phyloP scores from a whole-genome alignment of 1,140 invertebrate genomes.

The Microplitis demolitor region DNA sequence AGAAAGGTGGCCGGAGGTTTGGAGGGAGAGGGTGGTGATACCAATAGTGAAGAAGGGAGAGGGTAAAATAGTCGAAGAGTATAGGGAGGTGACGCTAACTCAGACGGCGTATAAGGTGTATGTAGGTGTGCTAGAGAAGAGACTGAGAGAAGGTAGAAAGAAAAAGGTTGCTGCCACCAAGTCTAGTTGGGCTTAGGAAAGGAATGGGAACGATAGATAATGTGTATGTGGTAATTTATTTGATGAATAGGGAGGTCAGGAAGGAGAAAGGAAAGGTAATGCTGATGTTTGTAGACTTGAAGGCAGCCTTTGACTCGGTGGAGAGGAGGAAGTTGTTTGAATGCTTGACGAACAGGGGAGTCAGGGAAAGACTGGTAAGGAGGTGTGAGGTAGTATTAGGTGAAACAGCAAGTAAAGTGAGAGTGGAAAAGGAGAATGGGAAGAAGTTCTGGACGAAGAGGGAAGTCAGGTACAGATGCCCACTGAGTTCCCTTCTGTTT shows the following conservation, averaged over 20 bases:
- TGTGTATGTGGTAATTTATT: background rate
- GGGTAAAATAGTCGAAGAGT: background rate
- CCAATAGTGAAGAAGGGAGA: background rate
- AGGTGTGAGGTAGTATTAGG: background rate
- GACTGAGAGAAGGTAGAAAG: background rate
- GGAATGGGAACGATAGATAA: conserved; percentile 7
- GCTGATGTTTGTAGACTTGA: background rate
- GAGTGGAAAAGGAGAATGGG: background rate
- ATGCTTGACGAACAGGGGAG: background rate
- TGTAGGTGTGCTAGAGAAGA: background rate
- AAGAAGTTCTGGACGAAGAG: background rate
- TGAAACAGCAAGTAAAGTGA: background rate
- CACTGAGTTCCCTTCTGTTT: background rate
- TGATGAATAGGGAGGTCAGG: background rate
- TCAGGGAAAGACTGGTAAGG: background rate
- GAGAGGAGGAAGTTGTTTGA: background rate
- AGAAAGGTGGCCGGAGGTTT: background rate
- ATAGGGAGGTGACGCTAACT: background rate
- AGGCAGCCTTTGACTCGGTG: background rate
- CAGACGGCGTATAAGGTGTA: background rate
- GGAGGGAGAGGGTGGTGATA: background rate
- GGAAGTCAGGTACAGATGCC: conserved; percentile 4
- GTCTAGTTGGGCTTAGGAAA: background rate
- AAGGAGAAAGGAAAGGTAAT: background rate
- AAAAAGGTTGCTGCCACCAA: background rate